These are phyloP conservation scores for Hippoglossus hippoglossus DNA, from an alignment of 2,797 vertebrate species.

Conservation along the genomic window DNA sequence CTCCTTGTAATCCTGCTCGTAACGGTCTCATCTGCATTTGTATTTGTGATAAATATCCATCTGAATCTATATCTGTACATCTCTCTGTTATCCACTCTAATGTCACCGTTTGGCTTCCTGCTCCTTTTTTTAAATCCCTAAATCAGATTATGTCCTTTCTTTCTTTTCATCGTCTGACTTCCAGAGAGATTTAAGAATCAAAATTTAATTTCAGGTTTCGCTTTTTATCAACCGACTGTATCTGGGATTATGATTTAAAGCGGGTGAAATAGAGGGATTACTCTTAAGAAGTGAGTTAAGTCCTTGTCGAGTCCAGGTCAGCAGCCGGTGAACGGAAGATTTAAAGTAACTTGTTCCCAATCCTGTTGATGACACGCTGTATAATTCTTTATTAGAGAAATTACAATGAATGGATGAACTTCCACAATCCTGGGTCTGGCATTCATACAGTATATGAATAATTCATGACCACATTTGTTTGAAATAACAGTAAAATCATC, in stretches of 20 bases:
- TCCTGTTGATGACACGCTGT: not conserved
- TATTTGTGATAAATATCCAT: not conserved
- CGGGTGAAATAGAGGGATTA: slow-evolving; percentile 39
- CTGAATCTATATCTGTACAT: not conserved
- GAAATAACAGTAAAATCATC: too few relatives aligned
- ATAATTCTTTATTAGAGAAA: slow-evolving; percentile 16
- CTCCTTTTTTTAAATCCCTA: not conserved
- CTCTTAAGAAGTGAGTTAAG: not conserved
- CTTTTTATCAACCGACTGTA: not conserved
- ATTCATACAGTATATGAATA: too few relatives aligned
- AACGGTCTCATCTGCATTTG: not conserved
- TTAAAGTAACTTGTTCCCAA: not conserved
- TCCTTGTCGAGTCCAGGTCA: not conserved
- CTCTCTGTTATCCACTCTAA: not conserved
- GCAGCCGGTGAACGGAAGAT: not conserved
- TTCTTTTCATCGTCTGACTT: not conserved
- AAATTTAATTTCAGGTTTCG: not conserved
- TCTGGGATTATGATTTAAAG: slow-evolving; percentile 23
- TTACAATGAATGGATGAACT: slow-evolving; percentile 1
- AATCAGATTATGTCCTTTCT: not conserved
- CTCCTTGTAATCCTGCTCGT: too few relatives aligned
- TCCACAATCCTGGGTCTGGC: slow-evolving; percentile 1
- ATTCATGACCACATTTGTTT: too few relatives aligned
- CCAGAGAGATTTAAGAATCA: slow-evolving; percentile 6
- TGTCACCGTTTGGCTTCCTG: not conserved